Percentiles rank a stretch among this genome's conserved stretches.
These are phyloP conservation scores for Ivindomyrus marchei DNA, from an alignment of 2,113 vertebrate species.

Conservation along the genomic window DNA sequence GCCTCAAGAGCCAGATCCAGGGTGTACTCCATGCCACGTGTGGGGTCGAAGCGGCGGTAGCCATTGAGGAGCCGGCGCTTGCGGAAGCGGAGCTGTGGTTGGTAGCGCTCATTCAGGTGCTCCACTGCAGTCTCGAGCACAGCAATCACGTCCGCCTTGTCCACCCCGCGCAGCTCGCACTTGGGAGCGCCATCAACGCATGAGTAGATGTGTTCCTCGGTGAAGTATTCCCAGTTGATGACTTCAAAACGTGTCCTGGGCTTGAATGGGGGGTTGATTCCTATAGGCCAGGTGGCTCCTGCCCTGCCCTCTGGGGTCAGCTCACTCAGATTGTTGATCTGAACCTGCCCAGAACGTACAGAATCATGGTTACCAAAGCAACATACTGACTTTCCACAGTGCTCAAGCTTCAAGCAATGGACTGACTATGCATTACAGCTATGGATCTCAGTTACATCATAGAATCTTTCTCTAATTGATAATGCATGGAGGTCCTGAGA, in stretches of 20 bases:
- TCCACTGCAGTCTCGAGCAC: constrained; percentile 76
- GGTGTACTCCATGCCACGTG: constrained; percentile 87
- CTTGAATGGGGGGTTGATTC: constrained; percentile 80
- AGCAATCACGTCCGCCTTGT: constrained; percentile 68
- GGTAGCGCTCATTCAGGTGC: constrained; percentile 78
- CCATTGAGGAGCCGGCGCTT: constrained; percentile 81
- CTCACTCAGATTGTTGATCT: constrained; percentile 85
- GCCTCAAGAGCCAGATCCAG: constrained; percentile 86
- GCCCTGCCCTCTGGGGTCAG: constrained; percentile 80
- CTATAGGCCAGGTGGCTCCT: constrained; percentile 80
- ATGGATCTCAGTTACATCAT: neutral
- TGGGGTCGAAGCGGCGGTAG: constrained; percentile 89
- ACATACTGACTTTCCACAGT: neutral
- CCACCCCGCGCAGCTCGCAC: constrained; percentile 79
- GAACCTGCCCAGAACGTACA: constrained; percentile 60
- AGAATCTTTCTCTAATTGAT: neutral
- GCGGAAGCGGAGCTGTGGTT: constrained; percentile 82
- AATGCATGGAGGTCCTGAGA: neutral
- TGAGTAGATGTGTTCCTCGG: constrained; percentile 84
- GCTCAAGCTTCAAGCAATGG: neutral
- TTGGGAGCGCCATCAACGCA: constrained; percentile 82
- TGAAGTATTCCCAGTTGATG: constrained; percentile 95
- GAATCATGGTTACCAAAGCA: neutral
- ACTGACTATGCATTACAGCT: neutral
- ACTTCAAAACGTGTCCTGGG: constrained; percentile 90